Evolutionary conservation across 2,113 vertebrate species (phyloP), one percentile per base, ranked within the genome.

Genomic region (Suncus etruscus): DNA sequence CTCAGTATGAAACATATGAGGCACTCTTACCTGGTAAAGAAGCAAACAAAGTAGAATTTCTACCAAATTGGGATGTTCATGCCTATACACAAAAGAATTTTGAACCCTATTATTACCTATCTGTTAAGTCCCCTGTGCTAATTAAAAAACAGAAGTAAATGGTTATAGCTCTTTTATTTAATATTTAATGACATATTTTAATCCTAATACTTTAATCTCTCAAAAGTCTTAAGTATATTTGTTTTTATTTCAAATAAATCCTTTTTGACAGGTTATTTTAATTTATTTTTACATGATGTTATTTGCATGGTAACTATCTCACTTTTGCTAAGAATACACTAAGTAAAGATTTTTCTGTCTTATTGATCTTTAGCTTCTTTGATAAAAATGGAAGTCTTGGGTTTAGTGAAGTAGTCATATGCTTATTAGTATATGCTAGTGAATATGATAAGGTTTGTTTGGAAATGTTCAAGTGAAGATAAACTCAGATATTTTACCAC

Each of bases 151-250:
- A 9, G 95, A 95, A 32, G 4, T 29, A 91, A 93, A 95, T 96
- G 95, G 95, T 96, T 95, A 96, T 97, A 96, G 89, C 73, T 88
- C 80, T 96, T 92, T 94, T 58, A 95, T 96, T 97, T 93, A 91
- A 92, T 95, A 31, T 95, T 96, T 96, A 96, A 95, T 94, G 80
- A 89, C 69, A 96, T 95, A 85, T 93, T 91, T 96, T 95, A 93
- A 87, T 96, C 83, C 90, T 96, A 92, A 94, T 96, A 95, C 91
- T 90, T 94, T 83, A 39, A 89, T 92, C 93, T 96, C 83, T 27
- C 84, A 61, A 93, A 39, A 93, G 70, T 91, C 91, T 95, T 83
- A 27, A 45, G 12, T 68, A 27, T 75, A 89, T 92, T 48, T 92
- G 58, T 48, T 78, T 45, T 63, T 91, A 95, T 92, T 94, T 78